Percentiles rank a stretch among this genome's conserved stretches.
Evolutionary conservation across 2,797 vertebrate species (phyloP).

Genomic region (Pseudochromis fuscus): DNA sequence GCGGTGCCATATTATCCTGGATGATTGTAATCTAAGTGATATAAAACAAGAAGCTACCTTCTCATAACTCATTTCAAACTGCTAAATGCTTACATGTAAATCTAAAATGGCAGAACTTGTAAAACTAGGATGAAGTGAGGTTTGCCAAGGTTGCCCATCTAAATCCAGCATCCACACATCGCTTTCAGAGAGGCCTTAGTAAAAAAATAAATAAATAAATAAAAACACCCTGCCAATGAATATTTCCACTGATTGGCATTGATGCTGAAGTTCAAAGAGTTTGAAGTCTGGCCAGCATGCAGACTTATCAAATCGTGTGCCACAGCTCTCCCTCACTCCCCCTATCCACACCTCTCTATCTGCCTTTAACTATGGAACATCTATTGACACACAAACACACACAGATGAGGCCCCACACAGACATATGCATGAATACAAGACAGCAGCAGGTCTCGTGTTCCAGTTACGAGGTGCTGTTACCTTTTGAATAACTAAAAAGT

Average conservation of each 20-base stretch:
- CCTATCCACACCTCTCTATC: conserved; percentile 23
- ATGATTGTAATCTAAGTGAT: not conserved
- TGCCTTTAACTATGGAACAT: conserved; percentile 12
- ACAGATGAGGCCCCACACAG: not conserved
- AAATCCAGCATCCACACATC: no score
- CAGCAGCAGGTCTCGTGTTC: conserved; percentile 3
- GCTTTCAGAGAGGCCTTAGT: conserved; percentile 39
- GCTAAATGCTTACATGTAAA: conserved; percentile 14
- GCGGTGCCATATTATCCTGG: not conserved
- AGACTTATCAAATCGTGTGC: conserved; percentile 52
- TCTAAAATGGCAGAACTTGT: conserved; percentile 7
- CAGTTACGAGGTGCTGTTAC: conserved; percentile 4
- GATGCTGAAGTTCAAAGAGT: conserved; percentile 50
- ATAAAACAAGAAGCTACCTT: not conserved
- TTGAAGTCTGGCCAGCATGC: conserved; percentile 43
- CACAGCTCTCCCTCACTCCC: conserved; percentile 21
- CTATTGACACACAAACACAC: conserved; percentile 7
- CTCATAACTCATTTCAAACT: not conserved
- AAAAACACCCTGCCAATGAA: conserved; percentile 58
- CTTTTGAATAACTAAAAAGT: not conserved
- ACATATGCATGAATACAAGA: not conserved
- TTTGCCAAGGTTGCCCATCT: conserved; percentile 19
- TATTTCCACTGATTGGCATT: conserved; percentile 68
- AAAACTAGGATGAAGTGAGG: conserved; percentile 4
- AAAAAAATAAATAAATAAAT: conserved; percentile 58